Conservation (phyloP, 2,113 vertebrate species). For the Suricata suricatta region DNA sequence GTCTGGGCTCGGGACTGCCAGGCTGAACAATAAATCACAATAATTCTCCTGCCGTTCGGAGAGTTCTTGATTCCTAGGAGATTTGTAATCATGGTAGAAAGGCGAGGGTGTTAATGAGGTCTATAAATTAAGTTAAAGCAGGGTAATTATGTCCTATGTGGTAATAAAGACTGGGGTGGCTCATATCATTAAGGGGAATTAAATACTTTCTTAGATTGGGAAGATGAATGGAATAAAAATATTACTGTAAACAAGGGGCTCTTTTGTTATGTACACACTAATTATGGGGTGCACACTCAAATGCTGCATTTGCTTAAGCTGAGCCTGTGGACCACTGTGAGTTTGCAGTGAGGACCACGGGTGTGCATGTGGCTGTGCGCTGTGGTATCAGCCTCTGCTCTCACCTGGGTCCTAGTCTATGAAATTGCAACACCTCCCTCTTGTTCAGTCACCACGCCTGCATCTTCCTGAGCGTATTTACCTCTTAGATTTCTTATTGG, state of each 20-base stretch:
- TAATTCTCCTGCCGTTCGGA: conserved; percentile 83
- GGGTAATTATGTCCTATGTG: conserved; percentile 85
- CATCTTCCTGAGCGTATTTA: neutral
- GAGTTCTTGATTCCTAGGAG: conserved; percentile 85
- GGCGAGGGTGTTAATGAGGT: conserved; percentile 89
- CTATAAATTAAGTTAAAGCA: conserved; percentile 88
- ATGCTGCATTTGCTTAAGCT: conserved; percentile 9
- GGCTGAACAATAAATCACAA: conserved; percentile 82
- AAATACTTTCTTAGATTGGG: conserved; percentile 85
- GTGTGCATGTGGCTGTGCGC: neutral
- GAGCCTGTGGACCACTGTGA: conserved; percentile 12
- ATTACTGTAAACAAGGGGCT: conserved; percentile 78
- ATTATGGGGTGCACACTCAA: conserved; percentile 56
- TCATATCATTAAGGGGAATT: conserved; percentile 87
- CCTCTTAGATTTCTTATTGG: neutral
- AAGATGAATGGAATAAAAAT: conserved; percentile 86
- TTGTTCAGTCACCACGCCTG: neutral
- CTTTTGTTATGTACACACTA: conserved; percentile 62
- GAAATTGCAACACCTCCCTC: conserved; percentile 18
- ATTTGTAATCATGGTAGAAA: conserved; percentile 86
- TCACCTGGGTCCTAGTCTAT: neutral
- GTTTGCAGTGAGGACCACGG: neutral
- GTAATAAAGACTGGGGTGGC: conserved; percentile 82
- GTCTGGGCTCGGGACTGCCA: conserved; percentile 74
- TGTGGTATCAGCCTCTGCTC: conserved; percentile 23